Conservation (phyloP, 2,113 vertebrate species). For the Nothobranchius kuhntae region DNA sequence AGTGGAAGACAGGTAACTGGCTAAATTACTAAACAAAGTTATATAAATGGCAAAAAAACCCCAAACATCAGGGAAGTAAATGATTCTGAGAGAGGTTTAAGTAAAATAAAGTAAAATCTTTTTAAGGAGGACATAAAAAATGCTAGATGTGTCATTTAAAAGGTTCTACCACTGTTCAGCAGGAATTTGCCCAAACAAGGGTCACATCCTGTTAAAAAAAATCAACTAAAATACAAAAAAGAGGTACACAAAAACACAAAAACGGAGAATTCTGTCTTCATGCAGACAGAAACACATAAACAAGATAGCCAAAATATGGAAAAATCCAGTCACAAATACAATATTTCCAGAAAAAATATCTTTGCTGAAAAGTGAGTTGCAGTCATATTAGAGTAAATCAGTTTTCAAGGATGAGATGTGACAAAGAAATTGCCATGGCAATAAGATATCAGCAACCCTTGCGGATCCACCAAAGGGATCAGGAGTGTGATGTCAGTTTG, state of each 20-base stretch:
- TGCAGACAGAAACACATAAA: constrained; percentile 66
- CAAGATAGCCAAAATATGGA: constrained; percentile 49
- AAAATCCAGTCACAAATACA: constrained; percentile 73
- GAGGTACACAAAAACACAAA: constrained; percentile 66
- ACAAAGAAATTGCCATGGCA: constrained; percentile 85
- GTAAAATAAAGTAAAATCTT: constrained; percentile 47
- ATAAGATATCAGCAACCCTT: constrained; percentile 81
- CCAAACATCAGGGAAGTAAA: constrained; percentile 84
- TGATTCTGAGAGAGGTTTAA: constrained; percentile 66
- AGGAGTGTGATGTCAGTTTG: constrained; percentile 93
- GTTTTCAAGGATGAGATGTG: constrained; percentile 79
- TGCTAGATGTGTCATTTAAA: constrained; percentile 61
- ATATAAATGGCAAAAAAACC: constrained; percentile 82
- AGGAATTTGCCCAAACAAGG: constrained; percentile 81
- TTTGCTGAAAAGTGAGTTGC: constrained; percentile 93
- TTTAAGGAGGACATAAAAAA: constrained; percentile 33
- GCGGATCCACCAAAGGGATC: constrained; percentile 96
- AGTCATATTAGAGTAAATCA: constrained; percentile 84
- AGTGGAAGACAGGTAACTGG: constrained; percentile 60
- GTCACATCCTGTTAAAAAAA: constrained; percentile 83
- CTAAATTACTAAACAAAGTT: neutral
- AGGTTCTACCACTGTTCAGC: constrained; percentile 49
- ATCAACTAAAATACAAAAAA: constrained; percentile 68
- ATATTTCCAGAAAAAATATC: constrained; percentile 67
- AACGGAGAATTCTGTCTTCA: constrained; percentile 54